Evolutionary conservation across 2,797 vertebrate species (phyloP), one percentile per base, ranked within the genome.

Genomic region (Acrossocheilus wenchowensis): DNA sequence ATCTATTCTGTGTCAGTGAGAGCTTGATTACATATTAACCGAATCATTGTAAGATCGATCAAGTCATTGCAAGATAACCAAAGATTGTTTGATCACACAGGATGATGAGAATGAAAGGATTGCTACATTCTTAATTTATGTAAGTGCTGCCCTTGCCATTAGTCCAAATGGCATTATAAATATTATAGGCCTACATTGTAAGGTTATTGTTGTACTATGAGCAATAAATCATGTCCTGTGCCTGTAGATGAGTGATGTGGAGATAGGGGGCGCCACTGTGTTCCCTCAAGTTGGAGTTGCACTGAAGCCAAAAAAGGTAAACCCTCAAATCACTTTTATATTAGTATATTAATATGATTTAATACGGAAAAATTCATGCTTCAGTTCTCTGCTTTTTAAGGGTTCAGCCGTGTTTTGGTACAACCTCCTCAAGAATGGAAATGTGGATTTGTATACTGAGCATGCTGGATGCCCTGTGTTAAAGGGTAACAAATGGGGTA

Each of bases 241-340:
- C 34, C 14, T 62, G 45, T 88, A 97, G 96, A 96, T 97, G 96
- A 96, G 94, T 17, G 96, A 97, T 89, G 96, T 97, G 26, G 93
- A 96, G 92, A 94, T 94, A 90, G 96, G 96, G 87, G 96, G 96
- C 87, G 95, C 96, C n/a, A 97, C 96, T 0, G 96, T 96, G 87
- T 97, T 97, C 87, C 95, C 96, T 84, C 91, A 95, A 73, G 93
- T 96, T 90, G 96, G 96, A 43, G 95, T 96, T 92, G 94, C 96
- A 23, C 92, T 97, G 88, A 94, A 94, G 92, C 96, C 96, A 12
- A 93, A 94, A 88, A 96, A 96, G 95, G 96, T 96, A 81, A 62
- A 77, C 17, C 12, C 2, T 68, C 2, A 62, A 12, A 23, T 74
- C 12, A 74, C 50, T 10, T 2, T 52, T 19, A 1, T 52, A 34